Percentiles rank a stretch among this genome's conserved stretches.
phyloP scores from a whole-genome alignment of 2,888 invertebrate species.

The Phaonia tiefii region DNA sequence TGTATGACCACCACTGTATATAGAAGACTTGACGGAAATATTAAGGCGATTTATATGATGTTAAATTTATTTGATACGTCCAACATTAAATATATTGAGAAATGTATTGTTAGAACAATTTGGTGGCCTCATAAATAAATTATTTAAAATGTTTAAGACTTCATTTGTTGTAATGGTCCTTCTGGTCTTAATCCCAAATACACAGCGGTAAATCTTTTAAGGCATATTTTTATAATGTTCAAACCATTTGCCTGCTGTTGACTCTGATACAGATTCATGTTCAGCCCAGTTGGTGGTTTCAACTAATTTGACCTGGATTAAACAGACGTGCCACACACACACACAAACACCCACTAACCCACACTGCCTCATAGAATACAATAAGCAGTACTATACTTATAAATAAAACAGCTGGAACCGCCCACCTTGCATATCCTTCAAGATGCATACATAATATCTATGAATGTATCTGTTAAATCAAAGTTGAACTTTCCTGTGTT shows the following conservation, averaged over 20 bases:
- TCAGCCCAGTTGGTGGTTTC: conserved; percentile 16
- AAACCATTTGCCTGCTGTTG: not conserved
- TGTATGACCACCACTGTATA: too few species aligned
- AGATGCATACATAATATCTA: not conserved
- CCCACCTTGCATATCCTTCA: not conserved
- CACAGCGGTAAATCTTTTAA: not conserved
- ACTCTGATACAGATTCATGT: too few species aligned
- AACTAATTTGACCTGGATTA: conserved; percentile 45
- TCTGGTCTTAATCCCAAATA: not conserved
- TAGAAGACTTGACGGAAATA: not conserved
- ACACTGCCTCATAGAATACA: not conserved
- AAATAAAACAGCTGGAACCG: conserved; percentile 16
- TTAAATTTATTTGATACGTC: too few species aligned
- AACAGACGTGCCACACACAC: not conserved
- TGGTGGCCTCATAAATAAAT: too few species aligned
- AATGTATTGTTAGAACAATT: not conserved
- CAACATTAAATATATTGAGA: not conserved
- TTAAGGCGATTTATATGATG: not conserved
- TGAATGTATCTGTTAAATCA: not conserved
- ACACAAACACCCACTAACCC: not conserved
- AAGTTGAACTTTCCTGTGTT: not conserved
- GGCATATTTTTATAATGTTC: conserved; percentile 13
- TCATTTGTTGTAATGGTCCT: too few species aligned
- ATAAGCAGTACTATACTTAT: not conserved
- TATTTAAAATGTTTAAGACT: too few species aligned